Evolutionary conservation across 2,888 invertebrate genomes (phyloP).

Genomic region (Dicyrtoma fusca): DNA sequence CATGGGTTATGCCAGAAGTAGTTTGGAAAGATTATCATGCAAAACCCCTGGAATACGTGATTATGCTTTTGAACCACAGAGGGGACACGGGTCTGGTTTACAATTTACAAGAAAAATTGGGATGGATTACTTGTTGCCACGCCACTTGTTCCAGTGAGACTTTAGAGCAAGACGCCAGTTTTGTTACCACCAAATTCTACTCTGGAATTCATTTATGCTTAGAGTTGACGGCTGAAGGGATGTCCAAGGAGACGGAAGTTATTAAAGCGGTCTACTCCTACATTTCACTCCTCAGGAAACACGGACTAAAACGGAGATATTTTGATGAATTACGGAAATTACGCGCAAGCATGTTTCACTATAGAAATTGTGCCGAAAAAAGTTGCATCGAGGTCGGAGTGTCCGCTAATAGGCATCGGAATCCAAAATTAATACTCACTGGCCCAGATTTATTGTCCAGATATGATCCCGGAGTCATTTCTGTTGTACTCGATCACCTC

Average conservation of each 20-base stretch:
- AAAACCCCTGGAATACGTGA: not conserved
- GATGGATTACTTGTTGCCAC: not conserved
- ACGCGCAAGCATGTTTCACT: not conserved
- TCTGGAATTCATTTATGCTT: not conserved
- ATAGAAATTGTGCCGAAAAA: not conserved
- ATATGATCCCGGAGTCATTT: not conserved
- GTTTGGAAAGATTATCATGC: not conserved
- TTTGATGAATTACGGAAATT: not conserved
- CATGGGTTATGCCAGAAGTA: not conserved
- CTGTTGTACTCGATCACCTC: not conserved
- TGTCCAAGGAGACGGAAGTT: not conserved
- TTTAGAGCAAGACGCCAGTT: not conserved
- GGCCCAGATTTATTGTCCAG: not conserved
- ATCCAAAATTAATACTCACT: not conserved
- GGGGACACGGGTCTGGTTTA: not conserved
- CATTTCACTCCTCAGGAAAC: not conserved
- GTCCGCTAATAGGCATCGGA: not conserved
- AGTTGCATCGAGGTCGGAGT: not conserved
- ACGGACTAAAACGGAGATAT: not conserved
- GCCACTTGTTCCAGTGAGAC: not conserved
- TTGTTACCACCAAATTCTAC: not conserved
- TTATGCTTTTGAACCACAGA: not conserved
- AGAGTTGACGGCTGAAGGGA: not conserved
- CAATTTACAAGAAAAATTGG: not conserved
- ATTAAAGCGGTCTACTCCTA: conserved; percentile 1